Conservation (phyloP, 1,140 invertebrate genomes). For the Globodera ellingtonae region DNA sequence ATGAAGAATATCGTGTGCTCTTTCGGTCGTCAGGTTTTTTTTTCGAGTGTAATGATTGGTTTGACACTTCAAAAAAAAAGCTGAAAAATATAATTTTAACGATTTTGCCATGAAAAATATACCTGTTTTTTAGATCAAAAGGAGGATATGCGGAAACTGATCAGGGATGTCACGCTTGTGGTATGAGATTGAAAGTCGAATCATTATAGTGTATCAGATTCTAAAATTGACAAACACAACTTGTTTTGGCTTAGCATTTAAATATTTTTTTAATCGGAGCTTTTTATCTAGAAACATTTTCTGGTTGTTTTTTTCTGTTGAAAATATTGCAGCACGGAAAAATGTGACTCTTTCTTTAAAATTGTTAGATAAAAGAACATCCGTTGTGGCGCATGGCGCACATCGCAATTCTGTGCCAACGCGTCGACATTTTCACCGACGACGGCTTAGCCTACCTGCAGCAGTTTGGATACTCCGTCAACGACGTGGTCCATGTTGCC, state of each 20-base stretch:
- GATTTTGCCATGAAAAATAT: not conserved
- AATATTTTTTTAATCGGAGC: too few species aligned
- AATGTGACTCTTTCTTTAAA: too few species aligned
- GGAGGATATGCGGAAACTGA: conserved; percentile 48
- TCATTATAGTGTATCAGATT: too few species aligned
- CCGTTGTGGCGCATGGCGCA: conserved; percentile 52
- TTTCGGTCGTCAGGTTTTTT: conserved; percentile 43
- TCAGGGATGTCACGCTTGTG: conserved; percentile 45
- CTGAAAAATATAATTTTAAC: not conserved
- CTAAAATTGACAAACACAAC: too few species aligned
- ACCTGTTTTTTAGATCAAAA: conserved; percentile 37
- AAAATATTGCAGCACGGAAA: too few species aligned
- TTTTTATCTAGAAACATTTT: too few species aligned
- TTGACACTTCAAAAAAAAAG: too few species aligned
- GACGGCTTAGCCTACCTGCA: conserved; percentile 47
- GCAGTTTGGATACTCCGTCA: conserved; percentile 49
- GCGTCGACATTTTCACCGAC: conserved; percentile 49
- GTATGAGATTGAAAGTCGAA: not conserved
- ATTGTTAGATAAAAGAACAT: conserved; percentile 27
- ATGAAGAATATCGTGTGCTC: conserved; percentile 52
- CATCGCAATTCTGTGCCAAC: conserved; percentile 48
- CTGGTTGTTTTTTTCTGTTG: too few species aligned
- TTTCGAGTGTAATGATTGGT: too few species aligned
- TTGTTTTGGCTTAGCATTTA: too few species aligned
- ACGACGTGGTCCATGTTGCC: conserved; percentile 47